These are phyloP conservation scores for Cynoglossus semilaevis DNA, from an alignment of 2,113 vertebrate genomes.

Conservation along the genomic window DNA sequence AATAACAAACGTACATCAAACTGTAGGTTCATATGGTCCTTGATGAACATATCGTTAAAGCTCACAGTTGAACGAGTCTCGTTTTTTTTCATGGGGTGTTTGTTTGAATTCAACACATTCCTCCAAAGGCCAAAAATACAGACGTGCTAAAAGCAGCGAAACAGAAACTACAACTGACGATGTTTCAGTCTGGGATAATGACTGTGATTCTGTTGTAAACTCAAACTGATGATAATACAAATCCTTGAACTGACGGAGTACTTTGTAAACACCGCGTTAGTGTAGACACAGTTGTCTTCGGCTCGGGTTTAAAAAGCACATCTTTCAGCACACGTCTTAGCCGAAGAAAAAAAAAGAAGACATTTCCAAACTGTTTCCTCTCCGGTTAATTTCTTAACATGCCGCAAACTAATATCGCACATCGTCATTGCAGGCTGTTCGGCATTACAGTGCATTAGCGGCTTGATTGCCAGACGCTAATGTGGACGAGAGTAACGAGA, in stretches of 20 bases:
- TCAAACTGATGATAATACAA: not conserved
- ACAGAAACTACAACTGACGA: no score
- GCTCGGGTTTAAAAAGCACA: no score
- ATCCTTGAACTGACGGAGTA: conserved; percentile 2
- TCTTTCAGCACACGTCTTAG: no score
- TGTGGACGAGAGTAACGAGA: conserved; percentile 47
- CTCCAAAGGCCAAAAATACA: conserved; percentile 5
- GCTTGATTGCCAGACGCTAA: conserved; percentile 45
- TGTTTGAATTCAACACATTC: conserved; percentile 1
- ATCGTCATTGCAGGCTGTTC: conserved; percentile 35
- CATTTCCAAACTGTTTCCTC: no score
- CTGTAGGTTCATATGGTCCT: conserved; percentile 27
- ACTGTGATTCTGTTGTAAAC: conserved; percentile 3
- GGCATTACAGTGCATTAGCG: conserved; percentile 44
- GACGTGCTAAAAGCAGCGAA: no score
- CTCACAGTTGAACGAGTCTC: conserved; percentile 32
- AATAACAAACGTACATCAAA: conserved; percentile 52
- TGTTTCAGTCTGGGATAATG: conserved; percentile 4
- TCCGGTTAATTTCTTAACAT: not conserved
- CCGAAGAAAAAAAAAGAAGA: no score
- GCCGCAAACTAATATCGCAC: conserved; percentile 22
- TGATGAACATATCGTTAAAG: conserved; percentile 51
- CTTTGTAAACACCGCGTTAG: conserved; percentile 1
- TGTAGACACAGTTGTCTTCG: no score
- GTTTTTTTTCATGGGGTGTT: no score